Evolutionary conservation across 2,113 vertebrate species (phyloP).

Genomic region (Donacobius atricapilla): DNA sequence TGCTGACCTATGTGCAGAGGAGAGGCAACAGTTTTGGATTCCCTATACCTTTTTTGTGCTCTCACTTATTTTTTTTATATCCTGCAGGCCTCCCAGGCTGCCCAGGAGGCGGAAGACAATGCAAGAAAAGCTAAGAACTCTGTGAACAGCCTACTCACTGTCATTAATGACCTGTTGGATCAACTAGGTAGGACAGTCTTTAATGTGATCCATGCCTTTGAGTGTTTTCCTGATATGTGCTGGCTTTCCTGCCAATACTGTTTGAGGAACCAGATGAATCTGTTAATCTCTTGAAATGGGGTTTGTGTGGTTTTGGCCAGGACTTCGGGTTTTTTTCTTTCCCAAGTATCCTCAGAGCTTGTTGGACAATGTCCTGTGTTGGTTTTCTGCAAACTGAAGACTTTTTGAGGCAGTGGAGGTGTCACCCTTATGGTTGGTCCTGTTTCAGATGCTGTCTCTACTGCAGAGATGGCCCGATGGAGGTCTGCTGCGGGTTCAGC

Average conservation of each 20-base stretch:
- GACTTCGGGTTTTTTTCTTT: not conserved
- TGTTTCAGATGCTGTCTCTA: not conserved
- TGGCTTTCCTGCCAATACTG: not conserved
- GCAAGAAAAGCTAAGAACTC: conserved; percentile 93
- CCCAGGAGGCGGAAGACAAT: conserved; percentile 91
- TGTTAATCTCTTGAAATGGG: not conserved
- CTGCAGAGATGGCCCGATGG: accelerated
- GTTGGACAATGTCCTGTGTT: not conserved
- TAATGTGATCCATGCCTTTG: not conserved
- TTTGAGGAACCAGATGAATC: not conserved
- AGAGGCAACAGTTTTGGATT: not conserved
- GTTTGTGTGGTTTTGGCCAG: not conserved
- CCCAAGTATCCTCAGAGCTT: not conserved
- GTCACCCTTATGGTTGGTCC: not conserved
- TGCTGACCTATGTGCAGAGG: not conserved
- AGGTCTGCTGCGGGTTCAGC: not conserved
- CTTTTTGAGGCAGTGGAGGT: not conserved
- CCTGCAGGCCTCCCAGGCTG: conserved; percentile 84
- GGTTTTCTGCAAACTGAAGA: not conserved
- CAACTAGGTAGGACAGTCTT: conserved; percentile 80
- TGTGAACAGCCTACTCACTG: conserved; percentile 82
- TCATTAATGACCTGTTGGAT: conserved; percentile 83
- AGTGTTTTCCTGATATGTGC: not conserved
- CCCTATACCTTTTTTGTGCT: not conserved
- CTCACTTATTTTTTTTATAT: not conserved